Evolutionary conservation across 30 jellyfish, hydroid and myxozoan species (phyloP), one percentile per base, ranked within the genome.

Genomic region (Hydractinia symbiolongicarpus): DNA sequence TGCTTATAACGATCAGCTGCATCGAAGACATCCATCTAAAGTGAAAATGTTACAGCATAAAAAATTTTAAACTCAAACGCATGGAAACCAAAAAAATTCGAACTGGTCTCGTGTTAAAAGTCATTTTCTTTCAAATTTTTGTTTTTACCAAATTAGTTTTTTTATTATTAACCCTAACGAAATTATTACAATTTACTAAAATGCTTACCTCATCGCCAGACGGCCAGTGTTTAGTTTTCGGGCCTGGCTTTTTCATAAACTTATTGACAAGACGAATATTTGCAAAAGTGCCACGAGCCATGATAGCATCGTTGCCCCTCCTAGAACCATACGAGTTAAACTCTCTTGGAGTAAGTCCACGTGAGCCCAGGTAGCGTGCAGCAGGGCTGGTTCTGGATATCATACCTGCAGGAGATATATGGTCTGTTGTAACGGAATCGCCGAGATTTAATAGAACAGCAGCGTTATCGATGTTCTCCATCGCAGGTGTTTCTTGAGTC

Each of bases 361-460:
- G 78, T 49, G 85, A 55, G 4, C 86, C 98, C 50, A 93, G 94
- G 82, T 75, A 93, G 68, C 95, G 86, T 16, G 96, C 98, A 5
- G 98, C 98, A 81, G 98, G 95, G 69, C 96, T 86, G 64, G 81
- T 87, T 62, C 96, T 79, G 10, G 96, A 68, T 66, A 93, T 87
- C 90, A 92, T 87, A n/a, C 98, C 98, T 72, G 98, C 98, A 77
- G 98, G 98, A 73, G 98, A 93, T 55, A 93, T 93, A 81, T 93
- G 98, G 76, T 93, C 98, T 14, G 98, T 93, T 9, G 98, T 93
- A 11, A 93, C 95, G 4, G 95, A 83, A 73, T 93, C 98, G 14
- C 98, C 98, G 56, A 93, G 79, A 67, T 83, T 82, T 58, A 93
- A 83, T 68, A 93, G 79, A 14, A 83, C 94, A 53, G 88, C 80